Percentiles rank a stretch among this genome's conserved stretches.
Conservation (phyloP, 2,888 invertebrate species). For the Dioctria linearis region DNA sequence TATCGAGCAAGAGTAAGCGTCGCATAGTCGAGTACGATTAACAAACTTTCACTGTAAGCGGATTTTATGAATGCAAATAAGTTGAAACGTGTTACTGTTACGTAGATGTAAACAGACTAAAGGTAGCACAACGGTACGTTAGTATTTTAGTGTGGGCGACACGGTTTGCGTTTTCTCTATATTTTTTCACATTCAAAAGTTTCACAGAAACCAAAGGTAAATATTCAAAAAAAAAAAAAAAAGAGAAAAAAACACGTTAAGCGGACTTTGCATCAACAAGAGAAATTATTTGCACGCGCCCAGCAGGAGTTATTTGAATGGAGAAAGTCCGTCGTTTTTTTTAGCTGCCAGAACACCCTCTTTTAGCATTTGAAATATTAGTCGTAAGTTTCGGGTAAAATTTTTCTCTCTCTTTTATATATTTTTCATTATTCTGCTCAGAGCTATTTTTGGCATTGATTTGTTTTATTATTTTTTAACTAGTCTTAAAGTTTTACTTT, state of each 20-base stretch:
- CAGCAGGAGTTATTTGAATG: constrained; percentile 2
- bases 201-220: not conserved
- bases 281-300: constrained; percentile 39
- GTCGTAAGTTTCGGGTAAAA: no score
- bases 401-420: no score
- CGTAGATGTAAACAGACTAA: constrained; percentile 16
- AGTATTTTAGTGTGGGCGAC: constrained; percentile 1
- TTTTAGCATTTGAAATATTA: no score
- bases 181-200: not conserved
- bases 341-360: no score
- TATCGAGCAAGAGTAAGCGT: not conserved
- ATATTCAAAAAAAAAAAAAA: not conserved
- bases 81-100: constrained; percentile 31
- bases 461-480: no score
- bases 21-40: constrained; percentile 27
- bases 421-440: no score
- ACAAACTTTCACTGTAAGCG: constrained; percentile 50
- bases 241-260: constrained; percentile 12
- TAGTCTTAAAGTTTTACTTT: no score
- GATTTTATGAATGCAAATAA: constrained; percentile 49
- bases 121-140: constrained; percentile 18
- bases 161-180: not conserved
- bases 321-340: not conserved
- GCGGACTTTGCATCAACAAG: constrained; percentile 22
- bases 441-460: no score